Evolutionary conservation across 2,888 invertebrate species (phyloP).

Genomic region (Sclerodermus sp.): DNA sequence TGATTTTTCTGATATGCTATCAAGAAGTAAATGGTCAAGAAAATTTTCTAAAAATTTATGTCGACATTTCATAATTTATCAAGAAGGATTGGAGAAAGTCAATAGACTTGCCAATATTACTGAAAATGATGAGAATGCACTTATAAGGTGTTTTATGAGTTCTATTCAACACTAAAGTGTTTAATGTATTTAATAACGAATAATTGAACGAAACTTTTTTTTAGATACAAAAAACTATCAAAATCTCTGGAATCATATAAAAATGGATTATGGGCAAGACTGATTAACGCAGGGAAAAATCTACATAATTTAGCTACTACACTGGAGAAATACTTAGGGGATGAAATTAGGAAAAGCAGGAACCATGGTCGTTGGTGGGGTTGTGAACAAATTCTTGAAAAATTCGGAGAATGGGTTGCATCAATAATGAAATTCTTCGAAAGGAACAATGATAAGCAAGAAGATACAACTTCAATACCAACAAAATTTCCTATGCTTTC

Average conservation of each 20-base stretch:
- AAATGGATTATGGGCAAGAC: constrained; percentile 12
- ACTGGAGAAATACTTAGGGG: constrained; percentile 22
- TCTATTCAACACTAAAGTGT: too few species aligned
- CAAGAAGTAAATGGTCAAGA: constrained; percentile 14
- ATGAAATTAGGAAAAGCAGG: constrained; percentile 10
- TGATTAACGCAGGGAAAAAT: constrained; percentile 15
- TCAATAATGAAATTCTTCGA: too few species aligned
- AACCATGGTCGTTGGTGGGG: too few species aligned
- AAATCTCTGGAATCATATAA: constrained; percentile 21
- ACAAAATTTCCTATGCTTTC: too few species aligned
- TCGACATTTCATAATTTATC: constrained; percentile 20
- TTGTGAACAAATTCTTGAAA: too few species aligned
- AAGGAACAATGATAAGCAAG: too few species aligned
- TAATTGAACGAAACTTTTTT: not conserved
- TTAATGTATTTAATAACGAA: too few species aligned
- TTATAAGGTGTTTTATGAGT: too few species aligned
- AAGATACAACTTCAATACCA: too few species aligned
- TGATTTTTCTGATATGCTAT: constrained; percentile 19
- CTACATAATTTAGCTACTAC: constrained; percentile 16
- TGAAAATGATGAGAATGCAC: too few species aligned
- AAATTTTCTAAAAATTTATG: constrained; percentile 20
- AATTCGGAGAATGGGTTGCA: too few species aligned
- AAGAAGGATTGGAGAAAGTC: constrained; percentile 17
- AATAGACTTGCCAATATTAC: too few species aligned
- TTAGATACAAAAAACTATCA: constrained; percentile 15